Evolutionary conservation across 2,888 invertebrate genomes (phyloP), one percentile per base, ranked within the genome.

Genomic region (Zootermopsis nevadensis): DNA sequence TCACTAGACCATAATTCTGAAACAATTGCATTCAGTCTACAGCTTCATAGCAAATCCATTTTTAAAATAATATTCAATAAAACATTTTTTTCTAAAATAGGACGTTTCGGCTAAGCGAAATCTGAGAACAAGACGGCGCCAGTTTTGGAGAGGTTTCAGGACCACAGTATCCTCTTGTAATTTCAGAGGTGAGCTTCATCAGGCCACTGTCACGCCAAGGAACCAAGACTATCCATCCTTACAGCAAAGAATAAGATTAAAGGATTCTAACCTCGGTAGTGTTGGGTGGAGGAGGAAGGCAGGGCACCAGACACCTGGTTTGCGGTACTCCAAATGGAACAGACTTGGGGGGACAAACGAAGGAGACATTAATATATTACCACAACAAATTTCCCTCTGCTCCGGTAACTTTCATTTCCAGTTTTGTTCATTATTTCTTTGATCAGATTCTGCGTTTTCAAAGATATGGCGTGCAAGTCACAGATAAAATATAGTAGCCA

Each of bases 201-300:
- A 38, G 35, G n/a, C 53, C n/a, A 33, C 33, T 79, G 79, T 33
- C 38, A 79, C 60, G 66, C 33, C 66, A 79, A 66, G 79, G 33
- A 79, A 79, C 60, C 79, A 55, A 33, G 60, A 55, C 60, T 60
- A 55, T 79, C 31, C 79, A 79, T 79, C 79, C 60, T 35, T 33
- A 35, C 31, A n/a, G 31, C 79, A 60, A 79, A 35, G 79, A 79
- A 79, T 79, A 66, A 60, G 79, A 79, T 79, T 79, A 79, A 55
- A 55, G 55, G 12, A 22, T 33, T 31, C 31, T 33, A 69, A 74
- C 35, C 74, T 74, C 74, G 6, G 74, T 2, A 74, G 42, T 74
- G 74, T 22, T 30, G 69, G 74, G n/a, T 8, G 74, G 27, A 3
- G 33, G 38, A 38, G 31, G 35, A 27, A 27, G 60, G 12, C 8